A percentile compares a stretch with the other conserved stretches of the same genome.
Evolutionary conservation across 2,797 vertebrate species (phyloP).

Genomic region (Poeciliopsis presidionis): DNA sequence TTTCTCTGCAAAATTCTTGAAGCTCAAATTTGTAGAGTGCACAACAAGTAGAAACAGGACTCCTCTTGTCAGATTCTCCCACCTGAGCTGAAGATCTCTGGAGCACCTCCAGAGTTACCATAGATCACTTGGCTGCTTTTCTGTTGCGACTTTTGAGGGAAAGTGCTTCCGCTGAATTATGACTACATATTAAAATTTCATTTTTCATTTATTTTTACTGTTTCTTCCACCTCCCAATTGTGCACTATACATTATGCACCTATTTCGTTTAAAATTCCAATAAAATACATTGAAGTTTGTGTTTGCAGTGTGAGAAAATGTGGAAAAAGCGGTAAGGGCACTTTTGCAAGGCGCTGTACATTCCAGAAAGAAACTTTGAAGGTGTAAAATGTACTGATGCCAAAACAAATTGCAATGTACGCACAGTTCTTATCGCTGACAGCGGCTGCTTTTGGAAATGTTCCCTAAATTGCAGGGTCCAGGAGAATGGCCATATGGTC

Average conservation of each 20-base stretch:
- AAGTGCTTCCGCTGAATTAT: not conserved
- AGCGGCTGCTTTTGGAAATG: slow-evolving; percentile 65
- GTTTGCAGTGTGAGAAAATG: not conserved
- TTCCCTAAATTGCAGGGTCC: slow-evolving; percentile 68
- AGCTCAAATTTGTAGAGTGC: not conserved
- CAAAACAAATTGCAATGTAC: not conserved
- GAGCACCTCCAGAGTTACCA: not conserved
- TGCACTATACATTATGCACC: not conserved
- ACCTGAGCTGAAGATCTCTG: not conserved
- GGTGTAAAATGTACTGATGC: not conserved
- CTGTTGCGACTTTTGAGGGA: not conserved
- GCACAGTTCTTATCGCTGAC: slow-evolving; percentile 55
- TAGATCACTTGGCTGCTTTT: not conserved
- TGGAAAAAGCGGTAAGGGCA: not conserved
- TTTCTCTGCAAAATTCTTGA: not conserved
- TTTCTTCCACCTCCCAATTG: not conserved
- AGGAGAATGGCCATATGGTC: slow-evolving; percentile 75
- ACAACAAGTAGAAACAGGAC: not conserved
- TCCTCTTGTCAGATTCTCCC: not conserved
- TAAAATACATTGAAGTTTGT: not conserved
- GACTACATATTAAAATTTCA: not conserved
- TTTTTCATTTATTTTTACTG: not conserved
- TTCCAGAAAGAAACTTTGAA: slow-evolving; percentile 4
- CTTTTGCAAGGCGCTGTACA: not conserved
- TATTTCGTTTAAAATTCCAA: not conserved